Conservation (phyloP, 2,797 vertebrate genomes). For the Galaxias olidus region DNA sequence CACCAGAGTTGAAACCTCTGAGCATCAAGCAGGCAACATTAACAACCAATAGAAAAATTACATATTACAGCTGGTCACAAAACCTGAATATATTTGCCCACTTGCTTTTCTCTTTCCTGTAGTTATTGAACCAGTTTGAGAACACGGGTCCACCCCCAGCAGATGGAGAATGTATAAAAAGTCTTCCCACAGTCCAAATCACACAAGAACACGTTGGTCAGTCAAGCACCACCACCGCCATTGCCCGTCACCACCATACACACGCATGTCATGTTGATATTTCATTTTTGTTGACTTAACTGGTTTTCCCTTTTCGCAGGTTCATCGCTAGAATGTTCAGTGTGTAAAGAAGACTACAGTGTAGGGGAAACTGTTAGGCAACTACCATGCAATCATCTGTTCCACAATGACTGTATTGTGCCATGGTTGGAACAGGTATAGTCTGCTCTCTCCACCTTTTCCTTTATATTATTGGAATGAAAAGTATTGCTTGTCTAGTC, state of each 20-base stretch:
- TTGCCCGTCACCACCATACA: not conserved
- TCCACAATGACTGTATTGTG: constrained; percentile 96
- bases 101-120: constrained; percentile 1
- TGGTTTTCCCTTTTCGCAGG: constrained; percentile 64
- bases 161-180: constrained; percentile 93
- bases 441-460: constrained; percentile 1
- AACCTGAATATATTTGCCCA: not conserved
- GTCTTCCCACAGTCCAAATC: constrained; percentile 89
- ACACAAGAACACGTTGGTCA: constrained; percentile 93
- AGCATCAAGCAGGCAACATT: not conserved
- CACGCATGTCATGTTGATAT: not conserved
- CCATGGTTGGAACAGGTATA: constrained; percentile 97
- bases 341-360: constrained; percentile 97
- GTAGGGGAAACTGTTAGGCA: constrained; percentile 88
- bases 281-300: no score
- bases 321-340: constrained; percentile 92
- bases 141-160: constrained; percentile 97
- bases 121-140: constrained; percentile 99
- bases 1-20: not conserved
- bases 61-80: not conserved
- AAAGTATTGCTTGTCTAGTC: not conserved
- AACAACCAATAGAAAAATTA: not conserved
- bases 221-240: constrained; percentile 40
- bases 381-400: constrained; percentile 96
- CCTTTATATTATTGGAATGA: not conserved